These are phyloP conservation scores for Uloborus plumipes DNA, from an alignment of 2,888 invertebrate species.

Conservation along the genomic window DNA sequence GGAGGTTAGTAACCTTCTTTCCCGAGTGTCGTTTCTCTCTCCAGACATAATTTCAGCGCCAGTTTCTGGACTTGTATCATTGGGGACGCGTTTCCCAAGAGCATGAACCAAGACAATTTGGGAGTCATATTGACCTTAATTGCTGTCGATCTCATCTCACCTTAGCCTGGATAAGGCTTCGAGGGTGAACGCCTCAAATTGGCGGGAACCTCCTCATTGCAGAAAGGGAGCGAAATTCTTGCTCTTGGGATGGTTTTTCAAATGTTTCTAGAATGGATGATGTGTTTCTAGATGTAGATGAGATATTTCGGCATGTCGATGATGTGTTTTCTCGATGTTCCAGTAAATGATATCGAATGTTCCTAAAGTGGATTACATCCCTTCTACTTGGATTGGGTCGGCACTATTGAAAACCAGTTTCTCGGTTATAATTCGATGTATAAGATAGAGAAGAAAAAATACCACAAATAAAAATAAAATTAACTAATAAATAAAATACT, in stretches of 20 bases:
- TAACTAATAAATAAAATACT: no score
- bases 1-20: slow-evolving; percentile 40
- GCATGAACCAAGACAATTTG: background rate
- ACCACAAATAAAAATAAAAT: no score
- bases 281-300: background rate
- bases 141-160: slow-evolving; percentile 5
- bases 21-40: background rate
- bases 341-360: background rate
- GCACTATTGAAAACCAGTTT: no score
- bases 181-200: background rate
- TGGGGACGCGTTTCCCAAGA: background rate
- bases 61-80: background rate
- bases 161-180: background rate
- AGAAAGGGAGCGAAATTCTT: background rate
- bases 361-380: background rate
- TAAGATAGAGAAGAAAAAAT: no score
- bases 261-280: no score
- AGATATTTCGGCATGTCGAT: background rate
- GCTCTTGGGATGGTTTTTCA: background rate
- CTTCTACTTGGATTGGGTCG: no score
- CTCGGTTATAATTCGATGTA: no score
- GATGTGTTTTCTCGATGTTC: background rate
- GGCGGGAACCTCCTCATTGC: background rate
- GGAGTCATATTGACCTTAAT: slow-evolving; percentile 14
- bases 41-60: background rate